These are phyloP conservation scores for Anabacerthia variegaticeps DNA, from an alignment of 2,797 vertebrate species.

Conservation along the genomic window DNA sequence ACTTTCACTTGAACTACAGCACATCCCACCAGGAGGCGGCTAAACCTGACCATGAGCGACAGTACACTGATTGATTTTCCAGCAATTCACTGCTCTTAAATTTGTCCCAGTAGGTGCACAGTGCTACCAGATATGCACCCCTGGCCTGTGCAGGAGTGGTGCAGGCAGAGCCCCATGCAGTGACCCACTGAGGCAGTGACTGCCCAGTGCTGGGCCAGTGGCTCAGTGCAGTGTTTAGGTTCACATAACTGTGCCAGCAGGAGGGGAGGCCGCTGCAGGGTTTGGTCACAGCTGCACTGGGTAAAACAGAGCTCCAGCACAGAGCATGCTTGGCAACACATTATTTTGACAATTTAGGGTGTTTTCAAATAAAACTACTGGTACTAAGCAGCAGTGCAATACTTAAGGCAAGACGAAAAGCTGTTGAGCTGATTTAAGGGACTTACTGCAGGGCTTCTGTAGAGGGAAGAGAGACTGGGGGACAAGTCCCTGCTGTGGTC, in stretches of 20 bases:
- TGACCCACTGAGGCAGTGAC: neutral
- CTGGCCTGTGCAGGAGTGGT: neutral
- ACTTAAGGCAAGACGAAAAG: neutral
- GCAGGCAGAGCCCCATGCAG: neutral
- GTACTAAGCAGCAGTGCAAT: accelerated
- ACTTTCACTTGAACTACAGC: neutral
- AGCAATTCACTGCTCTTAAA: accelerated
- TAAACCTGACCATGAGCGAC: accelerated
- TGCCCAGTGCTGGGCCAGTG: neutral
- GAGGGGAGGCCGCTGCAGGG: neutral
- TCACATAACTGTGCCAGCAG: neutral
- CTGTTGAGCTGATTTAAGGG: neutral
- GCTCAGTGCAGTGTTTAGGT: neutral
- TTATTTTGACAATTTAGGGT: neutral
- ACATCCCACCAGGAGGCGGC: neutral
- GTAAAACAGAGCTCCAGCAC: neutral
- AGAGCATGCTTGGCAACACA: neutral
- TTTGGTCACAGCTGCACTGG: neutral
- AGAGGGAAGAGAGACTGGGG: neutral
- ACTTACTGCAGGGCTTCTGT: no score
- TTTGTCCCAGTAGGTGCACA: accelerated
- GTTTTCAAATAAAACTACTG: neutral
- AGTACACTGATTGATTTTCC: accelerated
- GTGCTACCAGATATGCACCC: accelerated
- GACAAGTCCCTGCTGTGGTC: neutral